Evolutionary conservation across 2,113 vertebrate species (phyloP).

Genomic region (Alligator mississippiensis): DNA sequence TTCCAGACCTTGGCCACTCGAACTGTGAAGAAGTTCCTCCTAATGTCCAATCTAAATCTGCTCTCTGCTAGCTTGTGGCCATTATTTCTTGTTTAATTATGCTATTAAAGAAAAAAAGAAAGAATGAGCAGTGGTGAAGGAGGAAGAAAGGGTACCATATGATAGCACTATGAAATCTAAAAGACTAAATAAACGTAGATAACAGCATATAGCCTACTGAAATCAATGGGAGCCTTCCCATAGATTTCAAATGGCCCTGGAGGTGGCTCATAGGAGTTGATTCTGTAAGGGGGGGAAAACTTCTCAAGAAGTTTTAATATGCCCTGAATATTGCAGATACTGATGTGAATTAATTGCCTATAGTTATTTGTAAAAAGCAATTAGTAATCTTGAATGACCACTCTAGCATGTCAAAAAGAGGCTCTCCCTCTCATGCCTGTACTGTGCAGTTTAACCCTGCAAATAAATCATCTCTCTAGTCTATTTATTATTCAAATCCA

Average conservation of each 20-base stretch:
- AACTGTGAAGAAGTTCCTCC: too few relatives aligned
- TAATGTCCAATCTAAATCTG: too few relatives aligned
- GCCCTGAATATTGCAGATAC: neutral
- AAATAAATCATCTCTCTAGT: neutral
- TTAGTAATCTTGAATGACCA: neutral
- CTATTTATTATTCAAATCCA: slow-evolving; percentile 12
- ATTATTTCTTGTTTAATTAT: too few relatives aligned
- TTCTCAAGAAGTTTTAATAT: neutral
- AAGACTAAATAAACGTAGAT: neutral
- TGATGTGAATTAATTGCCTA: neutral
- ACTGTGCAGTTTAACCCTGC: neutral
- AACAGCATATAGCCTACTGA: neutral
- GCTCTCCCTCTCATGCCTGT: neutral
- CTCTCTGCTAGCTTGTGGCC: too few relatives aligned
- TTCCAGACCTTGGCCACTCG: too few relatives aligned
- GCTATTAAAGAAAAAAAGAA: neutral
- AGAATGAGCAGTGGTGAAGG: neutral
- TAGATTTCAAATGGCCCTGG: neutral
- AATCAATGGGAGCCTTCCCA: neutral
- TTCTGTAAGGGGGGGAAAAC: neutral
- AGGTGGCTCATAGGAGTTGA: neutral
- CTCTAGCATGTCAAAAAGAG: neutral
- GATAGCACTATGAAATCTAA: neutral
- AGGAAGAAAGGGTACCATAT: neutral
- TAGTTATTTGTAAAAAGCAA: neutral